Evolutionary conservation across 1,140 invertebrate species (phyloP).

Genomic region (Holotrichia oblita): DNA sequence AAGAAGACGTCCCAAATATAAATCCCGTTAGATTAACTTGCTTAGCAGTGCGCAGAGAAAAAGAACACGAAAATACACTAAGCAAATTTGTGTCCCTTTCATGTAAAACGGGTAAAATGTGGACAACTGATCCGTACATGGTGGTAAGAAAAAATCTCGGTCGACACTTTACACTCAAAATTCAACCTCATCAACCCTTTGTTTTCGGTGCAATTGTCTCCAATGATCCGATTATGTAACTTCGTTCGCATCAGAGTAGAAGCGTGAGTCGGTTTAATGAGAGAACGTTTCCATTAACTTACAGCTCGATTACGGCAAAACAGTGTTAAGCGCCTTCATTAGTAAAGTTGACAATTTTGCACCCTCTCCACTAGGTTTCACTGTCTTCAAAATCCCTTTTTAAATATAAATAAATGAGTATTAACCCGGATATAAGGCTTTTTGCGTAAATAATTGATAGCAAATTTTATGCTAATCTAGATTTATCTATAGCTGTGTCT

Average conservation of each 20-base stretch:
- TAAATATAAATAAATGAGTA: slow-evolving; percentile 8
- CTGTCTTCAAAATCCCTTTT: not conserved
- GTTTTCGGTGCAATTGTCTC: slow-evolving; percentile 41
- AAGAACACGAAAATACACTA: slow-evolving; percentile 8
- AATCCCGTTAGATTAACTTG: slow-evolving; percentile 9
- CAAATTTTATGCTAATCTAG: too few relatives aligned
- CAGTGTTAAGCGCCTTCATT: slow-evolving; percentile 30
- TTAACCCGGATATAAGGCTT: not conserved
- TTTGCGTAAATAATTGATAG: too few relatives aligned
- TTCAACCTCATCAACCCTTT: slow-evolving; percentile 37
- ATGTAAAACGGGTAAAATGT: not conserved
- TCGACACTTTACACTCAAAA: not conserved
- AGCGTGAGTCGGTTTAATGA: slow-evolving; percentile 34
- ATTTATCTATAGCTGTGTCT: too few relatives aligned
- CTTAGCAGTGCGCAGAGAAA: slow-evolving; percentile 22
- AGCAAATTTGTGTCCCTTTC: not conserved
- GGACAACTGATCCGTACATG: not conserved
- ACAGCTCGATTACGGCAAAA: slow-evolving; percentile 35
- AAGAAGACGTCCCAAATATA: not conserved
- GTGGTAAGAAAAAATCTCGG: not conserved
- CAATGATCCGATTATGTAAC: slow-evolving; percentile 39
- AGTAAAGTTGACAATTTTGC: slow-evolving; percentile 31
- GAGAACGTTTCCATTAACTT: slow-evolving; percentile 39
- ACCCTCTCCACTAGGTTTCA: not conserved
- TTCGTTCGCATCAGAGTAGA: not conserved